Evolutionary conservation across 2,113 vertebrate genomes (phyloP).

Genomic region (Cebidichthys violaceus): DNA sequence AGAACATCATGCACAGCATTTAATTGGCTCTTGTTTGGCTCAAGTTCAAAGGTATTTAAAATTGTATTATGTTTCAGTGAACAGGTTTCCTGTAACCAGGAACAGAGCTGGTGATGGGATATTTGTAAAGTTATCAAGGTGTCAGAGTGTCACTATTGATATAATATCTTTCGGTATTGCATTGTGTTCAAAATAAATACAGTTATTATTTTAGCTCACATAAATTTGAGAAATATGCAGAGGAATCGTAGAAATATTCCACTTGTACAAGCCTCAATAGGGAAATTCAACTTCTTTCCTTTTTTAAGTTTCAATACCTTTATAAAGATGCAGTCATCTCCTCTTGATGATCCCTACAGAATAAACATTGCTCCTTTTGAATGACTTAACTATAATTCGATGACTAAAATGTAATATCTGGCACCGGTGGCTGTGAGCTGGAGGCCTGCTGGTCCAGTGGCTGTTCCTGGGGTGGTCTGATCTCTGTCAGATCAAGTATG

Average conservation of each 20-base stretch:
- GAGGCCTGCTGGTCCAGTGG: not conserved
- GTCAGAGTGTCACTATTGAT: not conserved
- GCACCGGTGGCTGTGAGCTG: not conserved
- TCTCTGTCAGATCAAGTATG: slow-evolving; percentile 17
- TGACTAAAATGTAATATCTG: slow-evolving; percentile 17
- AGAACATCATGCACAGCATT: slow-evolving; percentile 1
- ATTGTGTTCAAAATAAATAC: not conserved
- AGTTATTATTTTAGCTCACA: not conserved
- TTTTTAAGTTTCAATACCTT: not conserved
- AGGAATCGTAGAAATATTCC: not conserved
- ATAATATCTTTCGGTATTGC: not conserved
- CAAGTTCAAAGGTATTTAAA: not conserved
- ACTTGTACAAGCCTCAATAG: not conserved
- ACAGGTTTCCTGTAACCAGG: not conserved
- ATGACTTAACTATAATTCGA: slow-evolving; percentile 3
- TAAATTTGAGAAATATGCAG: not conserved
- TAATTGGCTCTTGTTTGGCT: slow-evolving; percentile 23
- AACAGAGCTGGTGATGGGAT: not conserved
- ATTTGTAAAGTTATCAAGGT: not conserved
- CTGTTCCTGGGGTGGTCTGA: slow-evolving; percentile 17
- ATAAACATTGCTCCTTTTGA: not conserved
- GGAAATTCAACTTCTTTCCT: not conserved
- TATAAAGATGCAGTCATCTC: not conserved
- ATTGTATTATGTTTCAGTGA: not conserved
- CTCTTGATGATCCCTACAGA: not conserved